phyloP scores from a whole-genome alignment of 1,140 invertebrate genomes.

The Caligus rogercresseyi region DNA sequence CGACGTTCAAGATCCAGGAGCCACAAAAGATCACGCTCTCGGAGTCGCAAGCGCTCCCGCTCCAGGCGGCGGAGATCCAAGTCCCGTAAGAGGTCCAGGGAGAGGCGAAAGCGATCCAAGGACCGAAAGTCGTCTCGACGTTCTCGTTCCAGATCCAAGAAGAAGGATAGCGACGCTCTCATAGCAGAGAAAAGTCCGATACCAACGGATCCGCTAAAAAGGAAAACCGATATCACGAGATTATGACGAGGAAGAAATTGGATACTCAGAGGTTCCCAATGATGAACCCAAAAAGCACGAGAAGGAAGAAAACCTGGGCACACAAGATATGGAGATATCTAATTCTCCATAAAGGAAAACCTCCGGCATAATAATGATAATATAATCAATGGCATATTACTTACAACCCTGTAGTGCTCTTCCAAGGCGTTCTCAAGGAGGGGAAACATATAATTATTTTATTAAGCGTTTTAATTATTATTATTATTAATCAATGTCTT shows the following conservation, averaged over 20 bases:
- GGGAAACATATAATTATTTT: no score
- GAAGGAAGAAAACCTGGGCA: slow-evolving; percentile 25
- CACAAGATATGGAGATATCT: slow-evolving; percentile 41
- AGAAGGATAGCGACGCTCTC: slow-evolving; percentile 17
- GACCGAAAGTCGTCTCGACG: slow-evolving; percentile 18
- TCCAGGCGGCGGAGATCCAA: neutral
- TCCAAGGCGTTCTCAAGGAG: no score
- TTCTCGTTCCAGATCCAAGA: slow-evolving; percentile 14
- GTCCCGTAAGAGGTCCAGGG: neutral
- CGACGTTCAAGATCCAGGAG: slow-evolving; percentile 39
- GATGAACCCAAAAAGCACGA: slow-evolving; percentile 19
- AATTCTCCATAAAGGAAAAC: slow-evolving; percentile 24
- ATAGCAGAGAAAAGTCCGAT: slow-evolving; percentile 14
- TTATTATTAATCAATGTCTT: no score
- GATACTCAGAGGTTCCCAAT: slow-evolving; percentile 26
- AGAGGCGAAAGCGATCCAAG: slow-evolving; percentile 11
- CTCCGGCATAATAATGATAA: no score
- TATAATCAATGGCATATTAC: no score
- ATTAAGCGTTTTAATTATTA: no score
- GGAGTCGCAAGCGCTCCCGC: slow-evolving; percentile 27
- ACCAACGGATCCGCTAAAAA: slow-evolving; percentile 11
- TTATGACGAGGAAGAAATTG: slow-evolving; percentile 37
- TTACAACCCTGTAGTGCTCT: no score
- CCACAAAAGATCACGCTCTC: slow-evolving; percentile 29
- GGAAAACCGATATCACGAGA: slow-evolving; percentile 31